Evolutionary conservation across 1,140 invertebrate species (phyloP), one percentile per base, ranked within the genome.

Genomic region (Zaprionus nigranus): DNA sequence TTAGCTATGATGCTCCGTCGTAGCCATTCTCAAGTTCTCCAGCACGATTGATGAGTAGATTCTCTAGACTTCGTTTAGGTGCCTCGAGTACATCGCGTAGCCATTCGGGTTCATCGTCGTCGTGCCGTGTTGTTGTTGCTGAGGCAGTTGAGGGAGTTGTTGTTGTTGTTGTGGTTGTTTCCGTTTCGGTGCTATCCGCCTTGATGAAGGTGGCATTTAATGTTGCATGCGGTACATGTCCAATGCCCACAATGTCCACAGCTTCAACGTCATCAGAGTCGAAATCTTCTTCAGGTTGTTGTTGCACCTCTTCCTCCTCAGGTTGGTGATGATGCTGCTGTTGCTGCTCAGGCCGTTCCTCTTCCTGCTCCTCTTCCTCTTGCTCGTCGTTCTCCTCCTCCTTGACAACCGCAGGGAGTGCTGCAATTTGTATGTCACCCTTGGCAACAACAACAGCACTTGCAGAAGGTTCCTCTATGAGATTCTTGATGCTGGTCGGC

Each of bases 81-180:
- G 92, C 93, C 67, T 94, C 94, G 40, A 94, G 91, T 15, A 94
- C 94, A 84, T 95, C 94, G 53, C 94, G 93, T 49, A 94, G 82
- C 94, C 94, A 94, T 80, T 94, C 94, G 56, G 94, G 93, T 63
- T 94, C 94, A 73, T 94, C 94, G 73, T 93, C 93, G 28, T 91
- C 83, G 75, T 93, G 84, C 4, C 84, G 58, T 20, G 84, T 93
- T 34, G 40, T 94, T 91, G 79, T 92, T 91, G 60, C 80, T 59
- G 74, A 83, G 71, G 77, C 78, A 26, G 81, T 91, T 6, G 78
- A 88, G 20, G 90, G 76, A n/a, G n/a, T n/a, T 59, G 90, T 78
- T 38, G 85, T 77, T 60, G 56, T 57, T 6, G 85, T 77, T 69
- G 56, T 57, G 1, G 76, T 69, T 20, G 84, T 83, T 34, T 91